A percentile compares a stretch with the other conserved stretches of the same genome.
Evolutionary conservation across 92 coral and sea anemone species (phyloP).

Genomic region (Actinernus sp.): DNA sequence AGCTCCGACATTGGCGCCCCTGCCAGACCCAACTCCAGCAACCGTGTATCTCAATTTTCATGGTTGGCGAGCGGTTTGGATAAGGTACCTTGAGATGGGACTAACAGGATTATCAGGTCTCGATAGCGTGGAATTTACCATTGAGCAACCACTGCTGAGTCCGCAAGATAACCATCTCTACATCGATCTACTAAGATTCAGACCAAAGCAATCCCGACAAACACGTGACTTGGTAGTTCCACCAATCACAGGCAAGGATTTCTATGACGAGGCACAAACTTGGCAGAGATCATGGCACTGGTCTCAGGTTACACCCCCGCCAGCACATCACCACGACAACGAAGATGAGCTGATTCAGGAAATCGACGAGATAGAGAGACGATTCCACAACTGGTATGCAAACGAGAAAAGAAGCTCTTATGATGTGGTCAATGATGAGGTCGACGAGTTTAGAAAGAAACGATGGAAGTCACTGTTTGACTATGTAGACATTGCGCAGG

Average conservation of each 20-base stretch:
- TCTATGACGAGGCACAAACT: slow-evolving; percentile 1
- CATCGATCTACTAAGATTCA: slow-evolving; percentile 17
- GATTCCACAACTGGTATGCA: slow-evolving; percentile 51
- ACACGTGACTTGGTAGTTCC: slow-evolving; percentile 18
- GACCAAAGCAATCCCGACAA: not conserved
- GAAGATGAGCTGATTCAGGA: slow-evolving; percentile 22
- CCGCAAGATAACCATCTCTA: not conserved
- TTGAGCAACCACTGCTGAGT: not conserved
- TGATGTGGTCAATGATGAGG: slow-evolving; percentile 8
- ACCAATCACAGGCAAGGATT: not conserved
- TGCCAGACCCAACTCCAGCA: not conserved
- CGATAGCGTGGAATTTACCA: not conserved
- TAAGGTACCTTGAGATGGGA: slow-evolving; percentile 16
- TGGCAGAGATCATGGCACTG: slow-evolving; percentile 13
- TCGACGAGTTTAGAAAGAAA: not conserved
- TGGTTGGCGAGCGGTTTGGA: slow-evolving; percentile 37
- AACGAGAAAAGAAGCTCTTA: slow-evolving; percentile 16
- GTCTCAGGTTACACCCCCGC: not conserved
- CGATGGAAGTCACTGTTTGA: not conserved
- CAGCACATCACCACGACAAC: not conserved
- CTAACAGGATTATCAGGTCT: not conserved
- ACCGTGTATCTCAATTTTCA: slow-evolving; percentile 19
- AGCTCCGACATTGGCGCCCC: not conserved
- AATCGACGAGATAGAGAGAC: slow-evolving; percentile 24
- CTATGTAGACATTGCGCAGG: not conserved